Percentiles rank a stretch among this genome's conserved stretches.
Conservation (phyloP, 2,797 vertebrate species). For the Pangasius larnaudii region DNA sequence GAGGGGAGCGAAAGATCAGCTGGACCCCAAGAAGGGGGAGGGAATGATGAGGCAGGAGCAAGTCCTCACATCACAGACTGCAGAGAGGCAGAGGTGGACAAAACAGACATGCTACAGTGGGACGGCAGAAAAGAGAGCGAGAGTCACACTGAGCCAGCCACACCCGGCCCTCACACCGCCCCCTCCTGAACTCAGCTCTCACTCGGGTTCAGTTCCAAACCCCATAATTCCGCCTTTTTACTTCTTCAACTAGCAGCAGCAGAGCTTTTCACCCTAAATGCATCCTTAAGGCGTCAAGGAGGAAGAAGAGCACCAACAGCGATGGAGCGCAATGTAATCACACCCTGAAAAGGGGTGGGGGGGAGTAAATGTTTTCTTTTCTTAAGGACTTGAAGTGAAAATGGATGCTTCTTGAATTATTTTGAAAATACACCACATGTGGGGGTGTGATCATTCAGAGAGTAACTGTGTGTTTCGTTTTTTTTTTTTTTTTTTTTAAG, state of each 20-base stretch:
- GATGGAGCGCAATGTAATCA: conserved; percentile 38
- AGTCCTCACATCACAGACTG: conserved; percentile 61
- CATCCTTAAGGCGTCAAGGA: conserved; percentile 44
- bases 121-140: conserved; percentile 54
- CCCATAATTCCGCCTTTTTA: conserved; percentile 33
- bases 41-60: not conserved
- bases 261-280: conserved; percentile 52
- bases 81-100: conserved; percentile 39
- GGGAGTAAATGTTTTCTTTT: conserved; percentile 20
- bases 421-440: conserved; percentile 30
- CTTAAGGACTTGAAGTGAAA: conserved; percentile 40
- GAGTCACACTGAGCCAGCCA: conserved; percentile 36
- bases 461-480: conserved; percentile 19
- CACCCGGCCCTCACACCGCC: conserved; percentile 44
- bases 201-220: conserved; percentile 27
- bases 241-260: conserved; percentile 45
- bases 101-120: conserved; percentile 52
- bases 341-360: conserved; percentile 3
- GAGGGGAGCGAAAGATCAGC: conserved; percentile 12
- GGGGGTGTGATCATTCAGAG: conserved; percentile 44
- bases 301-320: conserved; percentile 41
- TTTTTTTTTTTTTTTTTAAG: not conserved
- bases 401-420: conserved; percentile 41
- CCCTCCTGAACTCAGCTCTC: conserved; percentile 63
- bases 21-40: conserved; percentile 55